phyloP scores from a whole-genome alignment of 1,140 invertebrate species.

The Sesamia nonagrioides region DNA sequence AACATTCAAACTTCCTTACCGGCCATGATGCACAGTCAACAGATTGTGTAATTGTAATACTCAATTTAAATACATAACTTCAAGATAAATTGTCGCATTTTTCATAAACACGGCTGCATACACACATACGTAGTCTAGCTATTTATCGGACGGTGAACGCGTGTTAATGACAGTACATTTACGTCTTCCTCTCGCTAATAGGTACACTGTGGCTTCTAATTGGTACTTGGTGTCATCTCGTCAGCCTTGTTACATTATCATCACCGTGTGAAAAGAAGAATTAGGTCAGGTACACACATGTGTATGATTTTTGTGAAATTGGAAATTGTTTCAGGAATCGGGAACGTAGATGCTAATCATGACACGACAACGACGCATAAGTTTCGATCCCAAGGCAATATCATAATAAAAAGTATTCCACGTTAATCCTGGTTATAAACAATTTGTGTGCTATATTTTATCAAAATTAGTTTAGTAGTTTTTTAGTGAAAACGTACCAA shows the following conservation, averaged over 20 bases:
- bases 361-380: not conserved
- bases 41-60: not conserved
- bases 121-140: not conserved
- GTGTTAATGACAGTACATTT: constrained; percentile 34
- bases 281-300: constrained; percentile 28
- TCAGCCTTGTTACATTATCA: constrained; percentile 20
- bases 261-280: not conserved
- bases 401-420: too few species aligned
- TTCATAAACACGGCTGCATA: not conserved
- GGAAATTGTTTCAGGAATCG: constrained; percentile 18
- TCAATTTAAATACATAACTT: not conserved
- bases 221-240: constrained; percentile 13
- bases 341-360: not conserved
- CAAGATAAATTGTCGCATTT: not conserved
- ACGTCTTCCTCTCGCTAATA: constrained; percentile 19
- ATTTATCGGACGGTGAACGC: not conserved
- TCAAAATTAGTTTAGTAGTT: too few species aligned
- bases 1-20: not conserved
- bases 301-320: constrained; percentile 21
- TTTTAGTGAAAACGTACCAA: too few species aligned
- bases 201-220: constrained; percentile 24
- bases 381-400: too few species aligned
- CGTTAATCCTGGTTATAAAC: too few species aligned
- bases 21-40: not conserved
- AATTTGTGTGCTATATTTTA: too few species aligned